phyloP scores from a whole-genome alignment of 2,797 vertebrate genomes.

The Micromesistius poutassou region DNA sequence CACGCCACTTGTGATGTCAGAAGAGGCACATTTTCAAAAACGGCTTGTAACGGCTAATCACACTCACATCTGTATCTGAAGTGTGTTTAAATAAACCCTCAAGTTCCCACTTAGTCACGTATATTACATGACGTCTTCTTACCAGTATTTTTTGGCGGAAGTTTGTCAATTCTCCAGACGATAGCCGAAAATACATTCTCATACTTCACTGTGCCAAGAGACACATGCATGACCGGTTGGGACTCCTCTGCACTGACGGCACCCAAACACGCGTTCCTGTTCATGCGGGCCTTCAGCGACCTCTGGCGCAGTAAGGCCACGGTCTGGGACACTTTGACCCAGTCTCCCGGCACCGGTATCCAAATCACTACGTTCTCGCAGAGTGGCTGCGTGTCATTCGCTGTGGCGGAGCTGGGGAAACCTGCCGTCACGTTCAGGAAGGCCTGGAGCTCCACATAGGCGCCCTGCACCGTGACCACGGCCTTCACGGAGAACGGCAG shows the following conservation, averaged over 20 bases:
- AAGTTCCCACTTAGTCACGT: not conserved
- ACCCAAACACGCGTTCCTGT: conserved; percentile 88
- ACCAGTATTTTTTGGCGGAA: conserved; percentile 96
- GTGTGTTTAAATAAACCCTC: not conserved
- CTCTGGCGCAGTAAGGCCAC: conserved; percentile 89
- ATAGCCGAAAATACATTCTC: conserved; percentile 92
- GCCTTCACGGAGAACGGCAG: conserved; percentile 90
- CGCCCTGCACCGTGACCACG: conserved; percentile 87
- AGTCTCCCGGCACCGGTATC: conserved; percentile 88
- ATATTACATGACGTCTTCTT: conserved; percentile 46
- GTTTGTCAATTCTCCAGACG: conserved; percentile 94
- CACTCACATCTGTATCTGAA: no score
- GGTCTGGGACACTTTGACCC: conserved; percentile 85
- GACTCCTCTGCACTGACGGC: conserved; percentile 79
- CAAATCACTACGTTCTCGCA: conserved; percentile 87
- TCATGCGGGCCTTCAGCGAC: conserved; percentile 93
- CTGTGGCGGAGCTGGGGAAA: conserved; percentile 48
- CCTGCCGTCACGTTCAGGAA: conserved; percentile 84
- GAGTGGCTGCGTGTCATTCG: conserved; percentile 58
- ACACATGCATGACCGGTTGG: conserved; percentile 89
- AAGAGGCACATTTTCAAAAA: no score
- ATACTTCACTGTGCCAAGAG: conserved; percentile 89
- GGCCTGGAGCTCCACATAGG: conserved; percentile 90
- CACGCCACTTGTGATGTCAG: no score
- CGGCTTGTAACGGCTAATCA: no score